Percentiles rank a stretch among this genome's conserved stretches.
Conservation (phyloP, 2,797 vertebrate species). For the Bradypodion pumilum region DNA sequence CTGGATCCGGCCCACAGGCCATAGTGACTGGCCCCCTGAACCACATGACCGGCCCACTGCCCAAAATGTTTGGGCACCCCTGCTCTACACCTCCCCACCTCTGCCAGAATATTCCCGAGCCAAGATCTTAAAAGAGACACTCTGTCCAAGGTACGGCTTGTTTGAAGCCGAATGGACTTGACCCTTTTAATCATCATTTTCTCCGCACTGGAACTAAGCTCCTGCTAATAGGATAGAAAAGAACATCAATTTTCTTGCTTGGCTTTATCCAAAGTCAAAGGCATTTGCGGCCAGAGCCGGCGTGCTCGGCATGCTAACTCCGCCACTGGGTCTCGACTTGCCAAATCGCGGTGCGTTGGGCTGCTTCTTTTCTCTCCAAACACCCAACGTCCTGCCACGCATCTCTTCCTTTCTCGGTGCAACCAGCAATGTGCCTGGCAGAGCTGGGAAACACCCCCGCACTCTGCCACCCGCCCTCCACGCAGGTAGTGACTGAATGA, state of each 20-base stretch:
- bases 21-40: not conserved
- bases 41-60: too few species aligned
- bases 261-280: slow-evolving; percentile 74
- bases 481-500: not conserved
- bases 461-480: not conserved
- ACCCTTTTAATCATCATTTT: slow-evolving; percentile 71
- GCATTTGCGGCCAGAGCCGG: slow-evolving; percentile 58
- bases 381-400: not conserved
- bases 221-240: slow-evolving; percentile 71
- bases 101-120: not conserved
- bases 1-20: too few species aligned
- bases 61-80: too few species aligned
- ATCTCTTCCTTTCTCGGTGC: not conserved
- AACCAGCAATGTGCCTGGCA: too few species aligned
- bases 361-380: not conserved
- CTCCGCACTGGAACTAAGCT: slow-evolving; percentile 66
- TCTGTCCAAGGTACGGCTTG: not conserved
- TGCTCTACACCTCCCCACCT: fast-evolving
- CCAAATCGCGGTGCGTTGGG: not conserved
- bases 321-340: fast-evolving
- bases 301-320: slow-evolving; percentile 64
- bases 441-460: slow-evolving; percentile 8
- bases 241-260: slow-evolving; percentile 73
- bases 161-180: slow-evolving; percentile 35
- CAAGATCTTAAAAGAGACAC: slow-evolving; percentile 4